Base-by-base conservation (phyloP, 2,113 vertebrate species). In the Pimephales promelas region DNA sequence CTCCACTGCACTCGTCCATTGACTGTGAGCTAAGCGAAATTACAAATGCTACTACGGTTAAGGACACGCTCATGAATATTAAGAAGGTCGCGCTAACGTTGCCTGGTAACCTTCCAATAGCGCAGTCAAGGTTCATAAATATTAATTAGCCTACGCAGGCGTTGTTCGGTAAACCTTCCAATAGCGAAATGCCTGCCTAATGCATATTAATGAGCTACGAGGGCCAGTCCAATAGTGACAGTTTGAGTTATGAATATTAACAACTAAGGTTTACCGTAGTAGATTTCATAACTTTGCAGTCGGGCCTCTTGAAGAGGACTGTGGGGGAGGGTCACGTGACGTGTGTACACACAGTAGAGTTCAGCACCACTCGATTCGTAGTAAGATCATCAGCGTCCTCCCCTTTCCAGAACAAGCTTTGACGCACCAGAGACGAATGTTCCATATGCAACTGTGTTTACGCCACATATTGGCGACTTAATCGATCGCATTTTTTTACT, bases 281-380 rank as follows among this genome's bases (percentile, higher is more conserved):
- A 56, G 31, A 49, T 26, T 40, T 70, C 2, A 7, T 3, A 18
- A 40, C 9, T 3, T 18, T n/a, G 77, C 72, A n/a, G 47, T 71
- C 84, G 85, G 85, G 90, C 90, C 88, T 86, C 78, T 28, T 34
- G 84, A 79, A 47, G 81, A 62, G 87, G 89, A 47, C 62, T 0
- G 88, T 91, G 91, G 92, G 94, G 94, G 94, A 93, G 92, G 93
- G 92, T 93, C 93, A 94, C 93, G 93, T 94, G 93, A 94, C 92
- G 92, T 94, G 93, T 94, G 94, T 94, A 94, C 92, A 95, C 94
- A 95, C 82, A 82, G 91, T 82, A 54, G 90, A 80, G 88, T 87
- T 89, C 81, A 85, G 90, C 85, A 83, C 89, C 90, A 57, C 89
- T 90, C 89, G 85, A 82, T 88, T 87, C 85, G 91, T 93, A 92